Percentiles rank a stretch among this genome's conserved stretches.
These are phyloP conservation scores for Nerophis lumbriciformis DNA, from an alignment of 2,113 vertebrate genomes.

Conservation along the genomic window DNA sequence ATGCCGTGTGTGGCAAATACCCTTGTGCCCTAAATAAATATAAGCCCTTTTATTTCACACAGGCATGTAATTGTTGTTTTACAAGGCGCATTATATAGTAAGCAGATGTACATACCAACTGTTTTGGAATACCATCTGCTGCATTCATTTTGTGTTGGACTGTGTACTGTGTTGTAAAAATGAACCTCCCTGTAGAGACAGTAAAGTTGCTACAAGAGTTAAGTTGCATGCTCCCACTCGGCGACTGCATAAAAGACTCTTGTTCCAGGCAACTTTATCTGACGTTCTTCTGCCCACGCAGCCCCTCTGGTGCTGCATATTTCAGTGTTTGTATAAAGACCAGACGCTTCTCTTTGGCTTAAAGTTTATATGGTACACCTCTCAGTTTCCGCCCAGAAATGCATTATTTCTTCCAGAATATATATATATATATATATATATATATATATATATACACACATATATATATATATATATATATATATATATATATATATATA, in stretches of 20 bases:
- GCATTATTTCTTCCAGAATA: constrained; percentile 25
- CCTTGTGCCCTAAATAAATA: neutral
- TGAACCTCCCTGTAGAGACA: constrained; percentile 14
- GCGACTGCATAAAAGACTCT: constrained; percentile 27
- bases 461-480: no score
- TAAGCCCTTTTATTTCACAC: neutral
- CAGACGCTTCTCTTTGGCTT: constrained; percentile 26
- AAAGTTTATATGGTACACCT: constrained; percentile 14
- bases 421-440: no score
- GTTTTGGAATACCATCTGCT: neutral
- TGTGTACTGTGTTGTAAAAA: neutral
- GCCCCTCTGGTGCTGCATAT: constrained; percentile 20
- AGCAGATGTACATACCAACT: neutral
- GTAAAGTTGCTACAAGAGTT: constrained; percentile 31
- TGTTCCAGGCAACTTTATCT: constrained; percentile 40
- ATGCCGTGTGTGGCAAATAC: neutral
- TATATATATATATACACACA: no score
- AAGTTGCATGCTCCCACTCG: constrained; percentile 35
- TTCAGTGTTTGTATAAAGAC: constrained; percentile 4
- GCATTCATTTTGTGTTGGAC: neutral
- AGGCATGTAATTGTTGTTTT: neutral
- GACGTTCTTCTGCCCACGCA: constrained; percentile 18
- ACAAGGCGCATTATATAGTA: neutral
- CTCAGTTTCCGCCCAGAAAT: constrained; percentile 30
- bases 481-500: no score